Evolutionary conservation across 2,113 vertebrate genomes (phyloP), one percentile per base, ranked within the genome.

Genomic region (Nothocercus nigrocapillus): DNA sequence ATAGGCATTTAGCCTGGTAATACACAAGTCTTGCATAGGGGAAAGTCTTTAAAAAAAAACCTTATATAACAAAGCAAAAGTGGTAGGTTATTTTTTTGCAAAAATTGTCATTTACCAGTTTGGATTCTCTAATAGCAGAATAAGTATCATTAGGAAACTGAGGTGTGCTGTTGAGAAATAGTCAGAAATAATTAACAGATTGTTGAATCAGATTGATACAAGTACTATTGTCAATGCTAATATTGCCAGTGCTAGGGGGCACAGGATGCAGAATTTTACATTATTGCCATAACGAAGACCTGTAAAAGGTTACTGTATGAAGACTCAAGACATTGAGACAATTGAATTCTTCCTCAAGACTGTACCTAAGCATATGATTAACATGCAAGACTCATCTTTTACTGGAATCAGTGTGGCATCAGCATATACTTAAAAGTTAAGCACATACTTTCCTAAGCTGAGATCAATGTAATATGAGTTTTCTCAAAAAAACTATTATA

Each of bases 31-130:
- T 89, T 24, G 81, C 6, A 13, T 2, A 17, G 56, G 68, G 78
- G 51, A 49, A 49, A 22, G 22, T 49, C 49, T 49, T 49, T 49
- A 4, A 34, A 34, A 94, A 34, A 94, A 90, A 94, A 81, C 84
- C 84, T 77, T 58, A 11, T 54, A 66, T 38, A 67, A 61, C 79
- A 91, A 87, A 97, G 74, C 40, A 93, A 89, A 93, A 87, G 51
- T 2, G 7, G 4, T 30, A 7, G 18, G 4, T 1, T 10, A 85
- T 21, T 17, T 95, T 89, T 11, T 49, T 10, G 8, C 15, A 34
- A 66, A 90, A 94, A 25, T 32, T 84, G 63, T 88, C 14, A 0
- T 75, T 76, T 54, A 67, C 67, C 27, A 68, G 19, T 28, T 27
- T 90, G 38, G 45, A 40, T 53, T 32, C 77, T 91, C 85, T 68